Conservation (phyloP, 2,888 invertebrate species). For the Pandemis heparana region DNA sequence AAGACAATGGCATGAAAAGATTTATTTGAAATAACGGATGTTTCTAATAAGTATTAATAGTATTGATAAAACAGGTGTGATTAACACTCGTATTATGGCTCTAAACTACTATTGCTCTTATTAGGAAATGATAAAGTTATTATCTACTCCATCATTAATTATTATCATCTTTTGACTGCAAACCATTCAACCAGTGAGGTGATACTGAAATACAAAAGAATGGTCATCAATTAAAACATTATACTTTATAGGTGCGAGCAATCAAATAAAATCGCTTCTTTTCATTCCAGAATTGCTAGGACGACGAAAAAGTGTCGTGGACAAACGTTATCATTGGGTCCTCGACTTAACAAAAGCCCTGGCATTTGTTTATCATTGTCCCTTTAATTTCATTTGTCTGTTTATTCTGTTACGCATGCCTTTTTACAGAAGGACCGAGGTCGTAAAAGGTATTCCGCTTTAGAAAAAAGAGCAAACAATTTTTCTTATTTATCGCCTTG, state of each 20-base stretch:
- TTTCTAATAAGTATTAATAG: too few relatives aligned
- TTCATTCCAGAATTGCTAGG: not conserved
- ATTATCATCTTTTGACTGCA: too few relatives aligned
- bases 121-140: too few relatives aligned
- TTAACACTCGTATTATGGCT: too few relatives aligned
- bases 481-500: not conserved
- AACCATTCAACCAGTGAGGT: too few relatives aligned
- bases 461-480: not conserved
- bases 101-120: too few relatives aligned
- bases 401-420: slow-evolving; percentile 13
- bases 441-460: slow-evolving; percentile 1
- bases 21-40: too few relatives aligned
- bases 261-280: slow-evolving; percentile 1
- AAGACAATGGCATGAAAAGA: too few relatives aligned
- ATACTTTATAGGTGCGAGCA: not conserved
- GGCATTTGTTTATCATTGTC: slow-evolving; percentile 23
- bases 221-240: not conserved
- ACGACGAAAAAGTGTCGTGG: not conserved
- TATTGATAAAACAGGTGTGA: too few relatives aligned
- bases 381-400: slow-evolving; percentile 25
- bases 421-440: slow-evolving; percentile 10
- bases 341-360: slow-evolving; percentile 17
- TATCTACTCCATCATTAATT: too few relatives aligned
- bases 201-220: too few relatives aligned
- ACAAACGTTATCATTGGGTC: slow-evolving; percentile 2